Evolutionary conservation across 2,797 vertebrate species (phyloP), one percentile per base, ranked within the genome.

Genomic region (Ficedula albicollis): DNA sequence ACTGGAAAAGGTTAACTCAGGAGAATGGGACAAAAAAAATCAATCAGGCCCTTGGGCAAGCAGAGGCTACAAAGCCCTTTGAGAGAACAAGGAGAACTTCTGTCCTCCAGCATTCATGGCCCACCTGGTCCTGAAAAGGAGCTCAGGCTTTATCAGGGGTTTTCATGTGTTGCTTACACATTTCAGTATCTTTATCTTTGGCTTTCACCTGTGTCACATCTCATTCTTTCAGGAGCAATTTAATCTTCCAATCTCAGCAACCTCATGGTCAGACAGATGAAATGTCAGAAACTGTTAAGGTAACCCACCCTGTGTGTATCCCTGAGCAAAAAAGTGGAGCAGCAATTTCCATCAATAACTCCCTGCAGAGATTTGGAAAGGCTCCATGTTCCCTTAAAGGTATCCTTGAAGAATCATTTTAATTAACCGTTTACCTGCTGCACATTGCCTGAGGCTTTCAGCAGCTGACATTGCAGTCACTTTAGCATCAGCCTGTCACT

Each of bases 211-310:
- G 89, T 91, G 93, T 89, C 91, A 84, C 56, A 80, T 81, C 68
- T 93, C 69, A 87, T 87, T 95, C 94, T 90, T 90, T 60, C 55
- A 84, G 84, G 34, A 94, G 87, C 90, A 91, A 69, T 67, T 90
- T 91, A 89, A 87, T 95, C 87, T 94, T 96, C 80, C 88, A 69
- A 79, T 96, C 90, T 94, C 84, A 88, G 95, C 74, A 94, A 54
- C 82, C 85, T 96, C 94, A 95, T 91, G 94, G 93, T 91, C 95
- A 97, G 85, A 66, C 2, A 22, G 90, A 94, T 78, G 46, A 91
- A 93, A 93, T 96, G 97, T 97, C 96, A 96, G 67, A 95, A 97
- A 76, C 68, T 49, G 89, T 96, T 96, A 96, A 68, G 66, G 82
- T 91, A 97, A 92, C 84, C 23, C 49, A 82, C 19, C 22, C 51